Base-by-base conservation (phyloP, 2,888 invertebrate genomes). In the Amblyjoppa proteus region DNA sequence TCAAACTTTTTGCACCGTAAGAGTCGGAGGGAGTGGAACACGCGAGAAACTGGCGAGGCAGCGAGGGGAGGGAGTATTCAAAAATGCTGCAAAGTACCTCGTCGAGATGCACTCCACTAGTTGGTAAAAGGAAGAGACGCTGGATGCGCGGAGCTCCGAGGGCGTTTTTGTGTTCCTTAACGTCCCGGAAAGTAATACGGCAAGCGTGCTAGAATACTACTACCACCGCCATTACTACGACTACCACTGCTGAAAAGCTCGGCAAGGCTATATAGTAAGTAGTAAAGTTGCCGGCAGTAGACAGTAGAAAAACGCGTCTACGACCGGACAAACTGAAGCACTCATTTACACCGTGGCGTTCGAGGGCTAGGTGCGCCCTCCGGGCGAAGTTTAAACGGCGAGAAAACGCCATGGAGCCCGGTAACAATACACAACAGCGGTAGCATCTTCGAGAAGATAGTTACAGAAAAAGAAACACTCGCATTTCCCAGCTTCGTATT, bases 301-400 rank as follows among this genome's bases (percentile, higher is more conserved):
- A 87, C 87, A 87, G 88, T 85, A 87, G 87, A 88, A 88, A 88
- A 88, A 88, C 86, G 80, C 88, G 87, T 87, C 87, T 87, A 88
- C 86, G 84, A 86, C 82, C 88, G 85, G 86, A 88, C 85, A 88
- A 88, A 87, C 86, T 88, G 83, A 85, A 87, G 87, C 82, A 80
- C 85, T 88, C 87, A 88, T 88, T 88, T 88, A 88, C 87, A 87
- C 87, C 77, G 79, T 86, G 81, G 87, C 84, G 81, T 86, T 85
- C 76, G 76, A 76, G 75, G 28, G 45, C 64, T 70, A 16, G 45
- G 61, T 41, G 38, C 69, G 66, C 53, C 38, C 87, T 75, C 81
- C 82, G 68, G 73, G 69, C 71, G 80, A 87, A 87, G 78, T 88
- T 88, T 87, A 87, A 88, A 87, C 81, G 83, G 79, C 78, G 81